Base-by-base conservation (phyloP, 2,888 invertebrate species). In the Busseola fusca region DNA sequence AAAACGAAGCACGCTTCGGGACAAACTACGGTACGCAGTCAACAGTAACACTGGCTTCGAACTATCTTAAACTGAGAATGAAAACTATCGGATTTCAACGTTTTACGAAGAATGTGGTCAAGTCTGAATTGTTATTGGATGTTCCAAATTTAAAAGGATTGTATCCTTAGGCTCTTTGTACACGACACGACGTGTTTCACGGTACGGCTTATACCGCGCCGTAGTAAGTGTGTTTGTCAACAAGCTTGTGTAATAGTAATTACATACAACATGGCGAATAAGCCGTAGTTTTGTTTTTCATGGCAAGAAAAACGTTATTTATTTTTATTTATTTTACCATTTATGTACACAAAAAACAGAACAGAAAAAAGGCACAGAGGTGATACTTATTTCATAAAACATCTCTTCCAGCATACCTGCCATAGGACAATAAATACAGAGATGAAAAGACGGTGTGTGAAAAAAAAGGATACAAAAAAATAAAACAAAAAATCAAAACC, bases 41-140 rank as follows among this genome's bases (percentile, higher is more conserved):
- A 98, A 98, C 81, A 99, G 99, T 88, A 99, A 99, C 92, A 99
- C 99, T 25, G 99, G 99, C 34, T 99, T 99, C 93, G 99, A 99
- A 94, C 96, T 99, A n/a, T 99, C 99, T 6, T 99, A 98, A 78
- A 56, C 45, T 59, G 30, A 27, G 27, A 52, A 34, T 16, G 21
- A 34, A 18, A 67, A 67, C 5, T 10, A 59, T 21, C 27, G 37
- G 63, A 68, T 34, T 60, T 52, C 37, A 57, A 54, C 56, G 37
- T 59, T 50, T 62, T 71, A 56, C 18, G 52, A 64, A 64, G 14
- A 18, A 62, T 48, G 12, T 64, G 30, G 75, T 59, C 52, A 75
- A 70, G 67, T 64, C 40, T 57, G 56, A 59, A 71, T 45, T 14
- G 10, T 54, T 45, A 64, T 40, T 50, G 27, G 63, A 27, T 48